Evolutionary conservation across 2,113 vertebrate species (phyloP), one percentile per base, ranked within the genome.

Genomic region (Orycteropus afer): DNA sequence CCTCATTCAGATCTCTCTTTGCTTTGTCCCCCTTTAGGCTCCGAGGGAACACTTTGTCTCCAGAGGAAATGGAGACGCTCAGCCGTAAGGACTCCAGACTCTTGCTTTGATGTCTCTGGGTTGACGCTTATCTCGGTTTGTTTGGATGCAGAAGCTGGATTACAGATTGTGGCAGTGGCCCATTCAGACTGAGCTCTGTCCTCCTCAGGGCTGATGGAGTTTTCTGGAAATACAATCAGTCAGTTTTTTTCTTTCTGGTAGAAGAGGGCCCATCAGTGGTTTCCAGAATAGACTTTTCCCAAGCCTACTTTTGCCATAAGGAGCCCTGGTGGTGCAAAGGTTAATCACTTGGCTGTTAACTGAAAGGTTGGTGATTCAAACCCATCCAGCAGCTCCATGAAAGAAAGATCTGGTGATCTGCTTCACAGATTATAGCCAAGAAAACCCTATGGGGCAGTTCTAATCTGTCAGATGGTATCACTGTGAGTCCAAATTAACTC

Each of bases 11-110:
- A 34, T 34, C 40, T 79, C 40, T 77, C 53, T 83, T 80, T 51
- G 37, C 49, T 83, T 94, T 81, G 23, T 87, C 71, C 17, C 53
- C 14, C 59, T 53, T 15, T 94, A 99, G 99, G 99, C 98, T 99
- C 92, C 98, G 92, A 92, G 98, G 99, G 90, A 99, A 99, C 87
- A 69, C 96, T 20, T 97, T 99, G 73, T 99, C 98, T 63, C 67
- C 49, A 5, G 98, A 98, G 90, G 99, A 99, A 20, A 89, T 71
- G 0, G 96, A 98, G 82, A 96, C 96, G 90, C 97, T 99, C 93
- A 73, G 93, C 47, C 93, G 82, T 74, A 97, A 84, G 73, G 99
- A 99, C 81, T 47, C 96, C 89, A 98, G 99, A 95, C 97, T 99
- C 47, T 77, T 97, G 91, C 98, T 99, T 80, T 99, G 97, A 99